Evolutionary conservation across 2,888 invertebrate genomes (phyloP).

Genomic region (Leucophenga montana): DNA sequence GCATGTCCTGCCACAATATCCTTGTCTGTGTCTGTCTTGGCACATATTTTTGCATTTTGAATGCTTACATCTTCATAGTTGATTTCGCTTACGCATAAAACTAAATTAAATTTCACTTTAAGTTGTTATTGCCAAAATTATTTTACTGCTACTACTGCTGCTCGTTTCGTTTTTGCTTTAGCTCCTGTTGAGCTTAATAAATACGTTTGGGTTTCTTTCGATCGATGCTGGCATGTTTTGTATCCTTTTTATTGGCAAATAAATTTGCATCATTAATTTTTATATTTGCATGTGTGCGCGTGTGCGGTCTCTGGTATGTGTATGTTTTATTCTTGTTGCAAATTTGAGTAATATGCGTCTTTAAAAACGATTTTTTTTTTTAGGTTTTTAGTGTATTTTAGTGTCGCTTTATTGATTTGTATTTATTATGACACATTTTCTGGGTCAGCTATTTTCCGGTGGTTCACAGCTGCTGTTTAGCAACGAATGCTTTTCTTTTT

Average conservation of each 20-base stretch:
- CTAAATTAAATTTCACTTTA: constrained; percentile 3
- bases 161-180: not conserved
- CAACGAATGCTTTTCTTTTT: too few species aligned
- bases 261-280: constrained; percentile 65
- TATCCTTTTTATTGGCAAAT: constrained; percentile 32
- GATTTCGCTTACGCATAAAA: not conserved
- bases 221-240: constrained; percentile 7
- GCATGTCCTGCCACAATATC: too few species aligned
- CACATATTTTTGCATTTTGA: too few species aligned
- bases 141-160: constrained; percentile 20
- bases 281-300: constrained; percentile 39
- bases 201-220: not conserved
- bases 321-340: too few species aligned
- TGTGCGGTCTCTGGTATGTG: too few species aligned
- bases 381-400: too few species aligned
- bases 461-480: too few species aligned
- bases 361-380: not conserved
- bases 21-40: too few species aligned
- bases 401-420: constrained; percentile 25
- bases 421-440: not conserved
- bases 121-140: not conserved
- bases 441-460: too few species aligned
- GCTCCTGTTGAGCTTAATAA: constrained; percentile 10
- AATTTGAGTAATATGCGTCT: constrained; percentile 1
- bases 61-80: too few species aligned